These are phyloP conservation scores for Rhynchophorus ferrugineus DNA, from an alignment of 1,140 invertebrate genomes.

Conservation along the genomic window DNA sequence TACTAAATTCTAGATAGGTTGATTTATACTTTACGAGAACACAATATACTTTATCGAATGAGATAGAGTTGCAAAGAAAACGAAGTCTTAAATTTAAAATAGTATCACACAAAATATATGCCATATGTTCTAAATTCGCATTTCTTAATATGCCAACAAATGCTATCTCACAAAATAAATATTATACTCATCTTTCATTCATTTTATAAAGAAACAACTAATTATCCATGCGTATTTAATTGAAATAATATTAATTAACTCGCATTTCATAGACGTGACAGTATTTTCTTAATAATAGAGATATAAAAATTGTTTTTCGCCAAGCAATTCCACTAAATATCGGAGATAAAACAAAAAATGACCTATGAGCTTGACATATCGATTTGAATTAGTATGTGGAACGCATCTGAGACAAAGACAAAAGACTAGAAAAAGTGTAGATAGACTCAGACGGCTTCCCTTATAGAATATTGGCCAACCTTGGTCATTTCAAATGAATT, in stretches of 20 bases:
- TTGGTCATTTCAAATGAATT: background rate
- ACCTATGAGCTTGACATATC: background rate
- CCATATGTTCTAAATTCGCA: too few relatives aligned
- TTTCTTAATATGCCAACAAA: too few relatives aligned
- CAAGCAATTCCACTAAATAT: too few relatives aligned
- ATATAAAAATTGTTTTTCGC: too few relatives aligned
- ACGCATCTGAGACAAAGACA: background rate
- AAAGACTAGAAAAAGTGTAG: background rate
- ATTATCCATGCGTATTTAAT: too few relatives aligned
- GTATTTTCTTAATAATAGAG: too few relatives aligned
- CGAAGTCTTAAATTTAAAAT: conserved; percentile 15
- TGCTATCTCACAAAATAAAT: too few relatives aligned
- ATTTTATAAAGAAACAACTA: too few relatives aligned
- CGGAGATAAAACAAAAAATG: background rate
- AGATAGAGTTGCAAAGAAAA: conserved; percentile 19
- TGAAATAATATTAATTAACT: too few relatives aligned
- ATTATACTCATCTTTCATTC: too few relatives aligned
- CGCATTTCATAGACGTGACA: too few relatives aligned
- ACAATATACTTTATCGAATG: conserved; percentile 20
- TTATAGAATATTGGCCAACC: background rate
- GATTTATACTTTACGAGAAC: conserved; percentile 19
- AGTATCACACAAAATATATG: background rate
- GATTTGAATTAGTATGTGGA: background rate
- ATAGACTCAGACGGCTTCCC: background rate
- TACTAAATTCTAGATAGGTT: conserved; percentile 19